phyloP scores from a whole-genome alignment of 2,888 invertebrate species.

The Mongoloraphidia duomilia region DNA sequence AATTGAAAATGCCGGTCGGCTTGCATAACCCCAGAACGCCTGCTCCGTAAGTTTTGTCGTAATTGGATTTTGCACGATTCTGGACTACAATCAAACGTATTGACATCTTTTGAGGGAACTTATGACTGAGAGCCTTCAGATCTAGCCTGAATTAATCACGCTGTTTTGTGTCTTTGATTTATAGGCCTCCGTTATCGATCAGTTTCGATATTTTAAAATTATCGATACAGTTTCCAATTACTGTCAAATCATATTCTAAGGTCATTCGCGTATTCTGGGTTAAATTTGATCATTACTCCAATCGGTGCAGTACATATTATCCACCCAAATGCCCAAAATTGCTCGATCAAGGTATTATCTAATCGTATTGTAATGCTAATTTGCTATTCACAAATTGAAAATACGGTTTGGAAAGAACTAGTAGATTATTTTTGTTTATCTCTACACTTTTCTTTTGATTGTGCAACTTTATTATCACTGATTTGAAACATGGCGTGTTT shows the following conservation, averaged over 20 bases:
- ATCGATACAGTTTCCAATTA: conserved; percentile 30
- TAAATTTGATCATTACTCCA: conserved; percentile 39
- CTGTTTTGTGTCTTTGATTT: background rate
- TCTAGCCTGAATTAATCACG: background rate
- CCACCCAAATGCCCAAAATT: conserved; percentile 11
- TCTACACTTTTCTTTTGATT: too few species aligned
- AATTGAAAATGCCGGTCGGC: conserved; percentile 28
- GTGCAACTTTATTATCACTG: too few species aligned
- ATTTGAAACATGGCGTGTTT: too few species aligned
- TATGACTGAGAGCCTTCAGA: background rate
- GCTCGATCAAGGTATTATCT: background rate
- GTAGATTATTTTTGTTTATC: too few species aligned
- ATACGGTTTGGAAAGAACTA: too few species aligned
- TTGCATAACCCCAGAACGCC: background rate
- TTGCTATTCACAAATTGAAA: too few species aligned
- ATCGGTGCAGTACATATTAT: conserved; percentile 26
- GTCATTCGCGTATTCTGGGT: conserved; percentile 35
- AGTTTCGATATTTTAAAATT: conserved; percentile 31
- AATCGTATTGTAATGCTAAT: too few species aligned
- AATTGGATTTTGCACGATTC: too few species aligned
- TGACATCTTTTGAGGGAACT: background rate
- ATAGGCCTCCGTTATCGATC: conserved; percentile 30
- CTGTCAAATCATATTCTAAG: conserved; percentile 28
- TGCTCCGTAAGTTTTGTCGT: background rate
- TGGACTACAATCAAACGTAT: background rate